Percentiles rank a stretch among this genome's conserved stretches.
phyloP scores from a whole-genome alignment of 2,797 vertebrate species.

The Hirundo rustica region DNA sequence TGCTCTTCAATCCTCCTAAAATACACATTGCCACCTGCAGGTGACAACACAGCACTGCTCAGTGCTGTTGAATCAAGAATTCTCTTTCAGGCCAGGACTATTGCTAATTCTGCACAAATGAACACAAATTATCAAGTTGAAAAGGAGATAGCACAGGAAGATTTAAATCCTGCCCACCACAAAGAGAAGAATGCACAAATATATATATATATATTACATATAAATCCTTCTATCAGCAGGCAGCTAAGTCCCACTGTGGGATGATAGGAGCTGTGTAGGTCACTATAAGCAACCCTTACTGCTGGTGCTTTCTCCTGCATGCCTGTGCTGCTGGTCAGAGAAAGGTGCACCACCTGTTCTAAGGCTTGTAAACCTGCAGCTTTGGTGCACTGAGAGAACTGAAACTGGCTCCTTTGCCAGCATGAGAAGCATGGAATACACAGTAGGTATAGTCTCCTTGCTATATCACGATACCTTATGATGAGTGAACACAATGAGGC shows the following conservation, averaged over 20 bases:
- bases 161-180: background rate
- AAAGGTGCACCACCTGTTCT: background rate
- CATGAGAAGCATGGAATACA: background rate
- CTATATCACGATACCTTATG: background rate
- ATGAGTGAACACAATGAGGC: background rate
- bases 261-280: background rate
- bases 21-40: slow-evolving; percentile 50
- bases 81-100: background rate
- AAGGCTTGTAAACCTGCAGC: background rate
- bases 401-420: background rate
- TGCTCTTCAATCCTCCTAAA: background rate
- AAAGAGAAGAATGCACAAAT: background rate
- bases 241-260: background rate
- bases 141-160: background rate
- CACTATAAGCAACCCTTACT: background rate
- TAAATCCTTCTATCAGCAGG: background rate
- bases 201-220: background rate
- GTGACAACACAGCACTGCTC: background rate
- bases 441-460: background rate
- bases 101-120: background rate
- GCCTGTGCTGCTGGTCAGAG: background rate
- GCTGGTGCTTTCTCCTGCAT: background rate
- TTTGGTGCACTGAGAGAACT: background rate
- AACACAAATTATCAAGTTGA: background rate
- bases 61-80: background rate